phyloP scores from a whole-genome alignment of 2,888 invertebrate species.

The Metalampra italica region DNA sequence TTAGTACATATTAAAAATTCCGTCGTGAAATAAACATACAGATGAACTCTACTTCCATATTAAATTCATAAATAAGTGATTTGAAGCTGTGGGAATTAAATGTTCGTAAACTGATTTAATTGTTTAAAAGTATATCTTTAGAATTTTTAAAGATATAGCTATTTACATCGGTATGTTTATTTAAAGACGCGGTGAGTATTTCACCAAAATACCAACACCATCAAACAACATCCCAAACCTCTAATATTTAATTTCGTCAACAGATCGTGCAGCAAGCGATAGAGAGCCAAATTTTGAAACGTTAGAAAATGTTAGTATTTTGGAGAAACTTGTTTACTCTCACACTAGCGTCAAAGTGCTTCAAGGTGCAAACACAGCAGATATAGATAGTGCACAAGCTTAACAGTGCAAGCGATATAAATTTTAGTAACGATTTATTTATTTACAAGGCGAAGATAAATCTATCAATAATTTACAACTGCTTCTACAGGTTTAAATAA shows the following conservation, averaged over 20 bases:
- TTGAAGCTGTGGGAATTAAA: not conserved
- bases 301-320: conserved; percentile 74
- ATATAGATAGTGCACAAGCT: conserved; percentile 57
- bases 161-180: conserved; percentile 51
- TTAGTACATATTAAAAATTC: conserved; percentile 31
- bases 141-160: no score
- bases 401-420: conserved; percentile 49
- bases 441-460: conserved; percentile 11
- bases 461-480: conserved; percentile 10
- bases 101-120: not conserved
- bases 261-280: conserved; percentile 52
- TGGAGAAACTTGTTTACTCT: conserved; percentile 58
- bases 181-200: conserved; percentile 47
- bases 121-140: no score
- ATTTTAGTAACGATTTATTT: conserved; percentile 32
- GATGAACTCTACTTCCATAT: conserved; percentile 10
- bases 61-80: not conserved
- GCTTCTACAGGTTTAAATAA: no score
- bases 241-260: conserved; percentile 27
- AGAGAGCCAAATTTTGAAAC: conserved; percentile 31
- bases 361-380: conserved; percentile 49
- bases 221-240: conserved; percentile 46
- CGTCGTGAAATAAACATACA: conserved; percentile 59
- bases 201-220: conserved; percentile 79
- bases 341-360: conserved; percentile 37